phyloP scores from a whole-genome alignment of 1,140 invertebrate species.

The Leptestheria dahalacensis region DNA sequence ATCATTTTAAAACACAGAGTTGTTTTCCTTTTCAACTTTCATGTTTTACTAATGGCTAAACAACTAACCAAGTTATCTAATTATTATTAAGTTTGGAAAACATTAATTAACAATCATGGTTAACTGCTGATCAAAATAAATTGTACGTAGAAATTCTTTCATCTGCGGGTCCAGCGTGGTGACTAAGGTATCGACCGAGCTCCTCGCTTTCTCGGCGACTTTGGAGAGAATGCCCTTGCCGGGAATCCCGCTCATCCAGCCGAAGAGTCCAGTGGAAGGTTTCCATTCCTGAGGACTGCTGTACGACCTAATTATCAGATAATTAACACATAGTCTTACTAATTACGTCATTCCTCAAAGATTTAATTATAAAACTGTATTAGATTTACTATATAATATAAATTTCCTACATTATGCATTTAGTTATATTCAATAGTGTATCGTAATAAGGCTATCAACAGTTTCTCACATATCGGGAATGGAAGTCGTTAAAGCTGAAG shows the following conservation, averaged over 20 bases:
- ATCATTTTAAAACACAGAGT: too few species aligned
- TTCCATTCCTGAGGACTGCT: neutral
- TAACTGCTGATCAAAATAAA: too few species aligned
- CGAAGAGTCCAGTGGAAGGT: conserved; percentile 29
- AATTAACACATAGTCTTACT: neutral
- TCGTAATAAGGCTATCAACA: neutral
- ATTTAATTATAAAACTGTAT: too few species aligned
- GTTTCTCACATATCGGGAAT: too few species aligned
- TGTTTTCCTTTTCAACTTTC: too few species aligned
- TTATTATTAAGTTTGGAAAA: too few species aligned
- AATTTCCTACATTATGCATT: too few species aligned
- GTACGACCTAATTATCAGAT: neutral
- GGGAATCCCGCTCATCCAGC: conserved; percentile 36
- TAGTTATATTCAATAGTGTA: neutral
- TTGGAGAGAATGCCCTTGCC: conserved; percentile 38
- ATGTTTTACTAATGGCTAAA: too few species aligned
- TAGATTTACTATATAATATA: too few species aligned
- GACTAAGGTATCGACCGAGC: conserved; percentile 67
- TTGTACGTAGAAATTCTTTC: conserved; percentile 70
- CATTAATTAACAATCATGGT: too few species aligned
- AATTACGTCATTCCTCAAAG: neutral
- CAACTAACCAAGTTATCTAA: too few species aligned
- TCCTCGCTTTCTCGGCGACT: conserved; percentile 65
- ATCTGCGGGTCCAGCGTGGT: conserved; percentile 80
- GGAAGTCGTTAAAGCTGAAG: neutral